These are phyloP conservation scores for Galerucella calmariensis DNA, from an alignment of 2,888 invertebrate species.

Conservation along the genomic window DNA sequence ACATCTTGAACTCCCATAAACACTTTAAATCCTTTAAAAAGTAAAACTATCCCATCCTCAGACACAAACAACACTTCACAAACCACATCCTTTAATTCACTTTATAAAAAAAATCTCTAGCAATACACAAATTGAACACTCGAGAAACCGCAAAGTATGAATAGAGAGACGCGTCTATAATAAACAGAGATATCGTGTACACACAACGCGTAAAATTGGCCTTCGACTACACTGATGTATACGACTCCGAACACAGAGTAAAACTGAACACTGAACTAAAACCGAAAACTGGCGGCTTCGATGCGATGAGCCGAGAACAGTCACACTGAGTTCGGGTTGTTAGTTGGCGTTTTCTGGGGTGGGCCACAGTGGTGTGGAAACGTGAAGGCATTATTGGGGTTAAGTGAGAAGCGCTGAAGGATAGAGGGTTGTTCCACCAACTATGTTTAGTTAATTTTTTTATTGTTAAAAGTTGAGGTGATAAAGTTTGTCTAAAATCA, in stretches of 20 bases:
- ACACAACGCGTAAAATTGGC: slow-evolving; percentile 2
- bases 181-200: no score
- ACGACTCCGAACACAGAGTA: slow-evolving; percentile 6
- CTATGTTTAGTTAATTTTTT: no score
- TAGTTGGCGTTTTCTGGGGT: slow-evolving; percentile 37
- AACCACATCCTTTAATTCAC: slow-evolving; percentile 22
- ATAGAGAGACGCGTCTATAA: slow-evolving; percentile 19
- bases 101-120: slow-evolving; percentile 10
- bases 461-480: no score
- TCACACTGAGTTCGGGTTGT: slow-evolving; percentile 37
- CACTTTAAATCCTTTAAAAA: slow-evolving; percentile 16
- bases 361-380: slow-evolving; percentile 37
- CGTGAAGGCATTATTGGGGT: slow-evolving; percentile 2
- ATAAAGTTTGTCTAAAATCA: no score
- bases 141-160: not conserved
- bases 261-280: slow-evolving; percentile 19
- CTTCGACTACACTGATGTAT: not conserved
- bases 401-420: slow-evolving; percentile 4
- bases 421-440: slow-evolving; percentile 1
- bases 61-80: slow-evolving; percentile 22
- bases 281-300: slow-evolving; percentile 25
- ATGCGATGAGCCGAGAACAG: slow-evolving; percentile 37
- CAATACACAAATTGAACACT: slow-evolving; percentile 14
- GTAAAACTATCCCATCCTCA: slow-evolving; percentile 22
- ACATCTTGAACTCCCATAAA: slow-evolving; percentile 19